Evolutionary conservation across 2,797 vertebrate species (phyloP), one percentile per base, ranked within the genome.

Genomic region (Pseudomugil gertrudae): DNA sequence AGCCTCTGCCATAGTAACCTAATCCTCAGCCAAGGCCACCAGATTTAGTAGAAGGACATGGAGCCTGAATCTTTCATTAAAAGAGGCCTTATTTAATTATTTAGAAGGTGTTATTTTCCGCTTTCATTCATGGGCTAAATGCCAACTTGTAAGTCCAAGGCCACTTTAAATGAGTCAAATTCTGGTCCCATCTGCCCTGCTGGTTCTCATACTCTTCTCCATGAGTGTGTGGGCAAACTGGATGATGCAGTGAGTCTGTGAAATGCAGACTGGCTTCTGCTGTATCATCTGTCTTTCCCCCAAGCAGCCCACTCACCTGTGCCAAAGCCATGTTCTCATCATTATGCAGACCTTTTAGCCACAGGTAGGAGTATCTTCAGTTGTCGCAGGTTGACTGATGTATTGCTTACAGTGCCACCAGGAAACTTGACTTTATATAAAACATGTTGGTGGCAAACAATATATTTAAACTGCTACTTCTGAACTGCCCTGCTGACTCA

Each of bases 41-140:
- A 80, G 80, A 86, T 87, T 87, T 81, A 84, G 80, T 80, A 66
- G 87, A 87, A 81, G 84, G 79, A 89, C 79, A 88, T 52, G 54
- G 80, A 80, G 83, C 77, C 81, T 83, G 80, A 90, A 91, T 88
- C 85, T 90, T 92, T 90, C 88, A 92, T 92, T 93, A 92, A 91
- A 92, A 67, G 74, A 88, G 67, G 84, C 86, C 85, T 91, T 88
- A 88, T 91, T 94, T 90, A 83, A 91, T 93, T 92, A 92, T 92
- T 92, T 91, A 91, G 84, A 85, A 83, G 86, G 81, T 88, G 89
- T 92, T 91, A 87, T 90, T 91, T 91, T 89, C 90, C 77, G 74
- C 85, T 80, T 93, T 89, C 88, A 84, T 89, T 90, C 89, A 84
- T 91, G 90, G 89, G 80, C 68, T 65, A 86, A 88, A 92, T 84